Percentiles rank a stretch among this genome's conserved stretches.
These are phyloP conservation scores for Antheraea mylitta DNA, from an alignment of 1,140 invertebrate species.

Conservation along the genomic window DNA sequence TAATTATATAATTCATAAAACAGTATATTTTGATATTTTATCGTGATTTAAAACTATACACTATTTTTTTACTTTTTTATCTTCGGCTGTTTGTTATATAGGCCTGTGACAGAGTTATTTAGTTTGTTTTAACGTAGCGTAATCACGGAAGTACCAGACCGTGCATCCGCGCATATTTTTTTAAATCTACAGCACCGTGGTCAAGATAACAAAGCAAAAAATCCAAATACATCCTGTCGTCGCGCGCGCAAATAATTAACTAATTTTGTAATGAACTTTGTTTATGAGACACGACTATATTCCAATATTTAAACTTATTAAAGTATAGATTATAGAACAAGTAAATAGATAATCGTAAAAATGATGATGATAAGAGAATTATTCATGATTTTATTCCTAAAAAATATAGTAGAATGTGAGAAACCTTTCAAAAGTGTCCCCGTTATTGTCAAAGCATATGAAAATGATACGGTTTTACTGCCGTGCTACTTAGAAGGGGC, in stretches of 20 bases:
- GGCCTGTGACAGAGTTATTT: neutral
- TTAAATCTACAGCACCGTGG: constrained; percentile 1
- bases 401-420: constrained; percentile 32
- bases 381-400: constrained; percentile 10
- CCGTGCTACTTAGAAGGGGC: constrained; percentile 81
- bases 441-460: constrained; percentile 85
- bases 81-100: neutral
- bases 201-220: constrained; percentile 1
- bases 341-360: constrained; percentile 5
- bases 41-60: too few relatives aligned
- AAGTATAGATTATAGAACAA: neutral
- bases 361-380: constrained; percentile 5
- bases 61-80: neutral
- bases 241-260: neutral
- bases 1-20: too few relatives aligned
- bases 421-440: constrained; percentile 80
- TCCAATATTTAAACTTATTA: neutral
- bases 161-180: constrained; percentile 17
- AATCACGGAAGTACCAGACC: constrained; percentile 14
- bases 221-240: neutral
- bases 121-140: neutral
- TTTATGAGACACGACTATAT: neutral
- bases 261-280: neutral
- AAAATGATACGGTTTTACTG: constrained; percentile 86
- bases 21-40: too few relatives aligned